Evolutionary conservation across 2,113 vertebrate genomes (phyloP).

Genomic region (Leptobrachium ailaonicum): DNA sequence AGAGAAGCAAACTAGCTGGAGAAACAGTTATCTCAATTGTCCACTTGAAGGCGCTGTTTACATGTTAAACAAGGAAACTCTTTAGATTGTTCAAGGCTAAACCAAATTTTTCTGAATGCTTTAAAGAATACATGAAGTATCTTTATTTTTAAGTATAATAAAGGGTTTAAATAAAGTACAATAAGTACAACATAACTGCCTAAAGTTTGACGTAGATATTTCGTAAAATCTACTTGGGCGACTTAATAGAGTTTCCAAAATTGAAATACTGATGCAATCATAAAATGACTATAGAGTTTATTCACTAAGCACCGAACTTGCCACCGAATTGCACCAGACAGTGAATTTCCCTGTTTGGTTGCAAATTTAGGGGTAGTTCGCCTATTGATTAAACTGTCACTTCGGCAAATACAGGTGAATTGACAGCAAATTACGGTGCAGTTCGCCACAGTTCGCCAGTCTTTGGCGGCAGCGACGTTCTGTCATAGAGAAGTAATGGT

Average conservation of each 20-base stretch:
- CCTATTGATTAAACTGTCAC: no score
- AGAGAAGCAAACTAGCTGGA: not conserved
- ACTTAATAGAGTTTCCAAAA: not conserved
- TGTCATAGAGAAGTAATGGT: no score
- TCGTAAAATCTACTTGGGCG: not conserved
- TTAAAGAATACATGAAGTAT: not conserved
- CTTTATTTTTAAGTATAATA: not conserved
- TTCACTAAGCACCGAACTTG: no score
- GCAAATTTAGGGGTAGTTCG: no score
- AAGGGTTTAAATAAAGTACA: not conserved
- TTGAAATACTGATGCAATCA: no score
- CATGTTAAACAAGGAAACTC: conserved; percentile 13
- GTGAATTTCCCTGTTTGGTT: no score
- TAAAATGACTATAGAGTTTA: no score
- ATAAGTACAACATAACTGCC: not conserved
- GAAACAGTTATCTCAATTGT: not conserved
- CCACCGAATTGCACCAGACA: no score
- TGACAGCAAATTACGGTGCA: no score
- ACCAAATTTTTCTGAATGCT: not conserved
- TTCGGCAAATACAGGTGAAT: no score
- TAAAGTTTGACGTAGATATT: not conserved
- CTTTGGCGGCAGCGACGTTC: no score
- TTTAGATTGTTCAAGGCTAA: not conserved
- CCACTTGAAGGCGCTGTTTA: conserved; percentile 45
- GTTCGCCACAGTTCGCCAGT: no score